Base-by-base conservation (phyloP, 2,888 invertebrate species). In the Malacosoma neustria region DNA sequence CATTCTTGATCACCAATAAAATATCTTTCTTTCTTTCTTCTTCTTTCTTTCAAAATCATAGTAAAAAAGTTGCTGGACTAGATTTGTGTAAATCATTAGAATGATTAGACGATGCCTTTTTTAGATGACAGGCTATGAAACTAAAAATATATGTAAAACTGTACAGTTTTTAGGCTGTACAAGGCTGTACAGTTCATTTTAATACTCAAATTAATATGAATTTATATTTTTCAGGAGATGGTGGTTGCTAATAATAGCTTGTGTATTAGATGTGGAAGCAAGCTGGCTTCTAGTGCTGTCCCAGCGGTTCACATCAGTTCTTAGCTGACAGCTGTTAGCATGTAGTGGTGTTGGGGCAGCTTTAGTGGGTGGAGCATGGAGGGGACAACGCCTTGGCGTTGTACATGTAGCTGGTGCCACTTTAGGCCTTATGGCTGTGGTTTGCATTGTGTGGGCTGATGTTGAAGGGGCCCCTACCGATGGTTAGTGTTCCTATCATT, bases 281-380 rank as follows among this genome's bases (percentile, higher is more conserved):
- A 92, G 93, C 63, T 95, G 92, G 70, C 79, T 95, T 43, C 87
- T 95, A 42, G 93, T 94, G 11, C 89, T 91, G 64, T 94, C 95
- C 0, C 95, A 95, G 74, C 55, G 86, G 7, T 87, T 75, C 51
- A 86, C 86, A 1, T 87, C 86, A 1, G 85, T 82, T 31, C 53
- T 86, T 42, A 80, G 81, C 74, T 90, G 91, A 79, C 89, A 95
- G 92, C 86, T 96, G 61, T 79, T 96, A 55, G 93, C 95, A 47
- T 95, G 95, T 71, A 93, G 94, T 44, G 93, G 94, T 3, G 94
- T 95, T 38, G 94, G 95, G 0, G 92, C 92, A 6, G 94, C 95
- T 3, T 71, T 95, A 46, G 89, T 95, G 22, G 94, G 94, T 1
- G 93, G 92, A 53, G 87, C 94, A 1, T 91, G 93, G 73, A 84